phyloP scores from a whole-genome alignment of 2,113 vertebrate genomes.

The Archilochus colubris region DNA sequence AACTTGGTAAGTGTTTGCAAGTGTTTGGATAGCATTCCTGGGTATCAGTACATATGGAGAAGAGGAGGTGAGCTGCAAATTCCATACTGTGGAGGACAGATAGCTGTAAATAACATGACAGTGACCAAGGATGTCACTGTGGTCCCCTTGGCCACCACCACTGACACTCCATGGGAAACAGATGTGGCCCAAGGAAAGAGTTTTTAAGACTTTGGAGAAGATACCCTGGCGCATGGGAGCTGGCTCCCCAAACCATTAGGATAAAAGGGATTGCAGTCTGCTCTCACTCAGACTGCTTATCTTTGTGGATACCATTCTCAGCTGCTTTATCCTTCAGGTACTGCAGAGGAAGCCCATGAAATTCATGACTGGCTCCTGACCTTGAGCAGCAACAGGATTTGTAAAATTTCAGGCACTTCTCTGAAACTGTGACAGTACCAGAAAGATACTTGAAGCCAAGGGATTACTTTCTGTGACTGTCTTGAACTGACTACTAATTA shows the following conservation, averaged over 20 bases:
- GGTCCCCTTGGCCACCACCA: background rate
- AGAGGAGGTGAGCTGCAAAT: background rate
- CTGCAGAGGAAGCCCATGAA: background rate
- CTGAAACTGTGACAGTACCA: background rate
- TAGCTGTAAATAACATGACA: background rate
- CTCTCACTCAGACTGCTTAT: background rate
- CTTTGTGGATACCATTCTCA: background rate
- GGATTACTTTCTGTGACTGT: constrained; percentile 6
- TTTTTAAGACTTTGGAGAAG: background rate
- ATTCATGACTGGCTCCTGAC: background rate
- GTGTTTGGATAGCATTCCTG: background rate
- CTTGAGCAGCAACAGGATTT: background rate
- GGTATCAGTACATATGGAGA: background rate
- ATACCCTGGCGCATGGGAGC: background rate
- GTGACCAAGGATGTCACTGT: background rate
- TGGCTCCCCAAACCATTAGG: background rate
- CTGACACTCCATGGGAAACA: background rate
- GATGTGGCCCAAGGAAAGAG: background rate
- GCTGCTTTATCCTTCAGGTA: background rate
- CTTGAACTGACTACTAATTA: constrained; percentile 41
- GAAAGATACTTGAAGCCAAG: background rate
- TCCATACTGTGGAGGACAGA: background rate
- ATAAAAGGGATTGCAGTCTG: background rate
- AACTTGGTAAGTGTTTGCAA: background rate
- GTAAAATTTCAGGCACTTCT: background rate